These are phyloP conservation scores for Berghia stephanieae DNA, from an alignment of 1,140 invertebrate genomes.

Conservation along the genomic window DNA sequence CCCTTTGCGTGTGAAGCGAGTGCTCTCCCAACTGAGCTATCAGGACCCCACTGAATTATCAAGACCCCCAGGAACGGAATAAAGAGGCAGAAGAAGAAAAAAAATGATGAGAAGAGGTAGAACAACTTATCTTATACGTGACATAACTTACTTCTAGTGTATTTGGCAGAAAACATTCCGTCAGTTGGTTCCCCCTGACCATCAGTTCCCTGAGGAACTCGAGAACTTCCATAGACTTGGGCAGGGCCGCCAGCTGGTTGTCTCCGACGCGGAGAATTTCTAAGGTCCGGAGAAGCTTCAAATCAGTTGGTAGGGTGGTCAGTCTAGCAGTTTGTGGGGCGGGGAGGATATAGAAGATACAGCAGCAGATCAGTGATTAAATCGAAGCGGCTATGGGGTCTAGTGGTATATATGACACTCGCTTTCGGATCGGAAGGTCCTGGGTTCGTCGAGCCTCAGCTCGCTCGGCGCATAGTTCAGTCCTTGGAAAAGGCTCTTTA, in stretches of 20 bases:
- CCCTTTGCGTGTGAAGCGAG: not conserved
- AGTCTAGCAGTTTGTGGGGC: too few relatives aligned
- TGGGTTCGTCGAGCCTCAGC: too few relatives aligned
- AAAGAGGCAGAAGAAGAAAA: not conserved
- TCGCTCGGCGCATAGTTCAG: too few relatives aligned
- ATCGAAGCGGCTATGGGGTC: too few relatives aligned
- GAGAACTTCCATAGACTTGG: constrained; percentile 49
- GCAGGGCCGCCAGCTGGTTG: constrained; percentile 52
- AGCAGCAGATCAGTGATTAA: too few relatives aligned
- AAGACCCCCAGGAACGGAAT: not conserved
- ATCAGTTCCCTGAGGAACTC: constrained; percentile 49
- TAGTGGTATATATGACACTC: too few relatives aligned
- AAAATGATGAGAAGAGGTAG: not conserved
- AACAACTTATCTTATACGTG: not conserved
- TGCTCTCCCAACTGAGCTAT: not conserved
- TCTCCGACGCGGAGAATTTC: constrained; percentile 32
- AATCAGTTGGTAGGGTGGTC: not conserved
- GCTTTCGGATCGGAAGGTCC: too few relatives aligned
- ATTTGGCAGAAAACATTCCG: constrained; percentile 54
- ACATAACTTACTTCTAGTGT: constrained; percentile 34
- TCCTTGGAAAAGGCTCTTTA: too few relatives aligned
- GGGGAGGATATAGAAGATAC: too few relatives aligned
- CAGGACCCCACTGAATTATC: not conserved
- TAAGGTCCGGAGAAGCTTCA: not conserved
- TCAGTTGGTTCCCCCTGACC: constrained; percentile 51